Evolutionary conservation across 2,113 vertebrate genomes (phyloP).

Genomic region (Pterocles orientalis): DNA sequence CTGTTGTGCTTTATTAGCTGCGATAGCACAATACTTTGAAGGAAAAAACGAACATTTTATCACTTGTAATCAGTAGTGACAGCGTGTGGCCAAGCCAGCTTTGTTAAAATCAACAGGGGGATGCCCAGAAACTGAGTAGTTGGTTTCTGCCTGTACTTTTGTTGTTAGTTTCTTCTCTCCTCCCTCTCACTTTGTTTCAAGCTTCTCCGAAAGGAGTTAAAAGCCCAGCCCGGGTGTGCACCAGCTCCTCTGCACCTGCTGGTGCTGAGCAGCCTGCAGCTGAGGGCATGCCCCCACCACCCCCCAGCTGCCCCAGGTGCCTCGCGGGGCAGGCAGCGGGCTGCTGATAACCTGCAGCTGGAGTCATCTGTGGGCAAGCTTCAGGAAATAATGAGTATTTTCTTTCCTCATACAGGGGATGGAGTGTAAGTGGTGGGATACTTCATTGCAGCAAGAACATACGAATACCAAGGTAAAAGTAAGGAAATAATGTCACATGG

Average conservation of each 20-base stretch:
- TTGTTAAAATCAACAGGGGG: too few species aligned
- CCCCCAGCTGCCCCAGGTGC: not conserved
- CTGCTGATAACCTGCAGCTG: not conserved
- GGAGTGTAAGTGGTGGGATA: too few species aligned
- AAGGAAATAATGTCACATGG: not conserved
- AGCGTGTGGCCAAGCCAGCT: fast-evolving
- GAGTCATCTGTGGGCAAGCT: too few species aligned
- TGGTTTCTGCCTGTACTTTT: not conserved
- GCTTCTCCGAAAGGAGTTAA: too few species aligned
- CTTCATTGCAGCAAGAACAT: not conserved
- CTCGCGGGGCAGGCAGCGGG: not conserved
- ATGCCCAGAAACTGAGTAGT: not conserved
- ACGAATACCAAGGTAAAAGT: not conserved
- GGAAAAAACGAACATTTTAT: not conserved
- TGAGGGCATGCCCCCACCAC: fast-evolving
- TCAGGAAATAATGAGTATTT: not conserved
- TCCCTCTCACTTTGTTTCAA: not conserved
- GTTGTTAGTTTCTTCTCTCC: too few species aligned
- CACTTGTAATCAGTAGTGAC: not conserved
- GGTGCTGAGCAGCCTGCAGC: not conserved
- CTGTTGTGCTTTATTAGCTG: not conserved
- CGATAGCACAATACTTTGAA: not conserved
- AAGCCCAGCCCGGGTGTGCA: fast-evolving
- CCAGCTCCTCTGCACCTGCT: not conserved
- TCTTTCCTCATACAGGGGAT: not conserved